These are phyloP conservation scores for Micrasema longulum DNA, from an alignment of 1,140 invertebrate species.

Conservation along the genomic window DNA sequence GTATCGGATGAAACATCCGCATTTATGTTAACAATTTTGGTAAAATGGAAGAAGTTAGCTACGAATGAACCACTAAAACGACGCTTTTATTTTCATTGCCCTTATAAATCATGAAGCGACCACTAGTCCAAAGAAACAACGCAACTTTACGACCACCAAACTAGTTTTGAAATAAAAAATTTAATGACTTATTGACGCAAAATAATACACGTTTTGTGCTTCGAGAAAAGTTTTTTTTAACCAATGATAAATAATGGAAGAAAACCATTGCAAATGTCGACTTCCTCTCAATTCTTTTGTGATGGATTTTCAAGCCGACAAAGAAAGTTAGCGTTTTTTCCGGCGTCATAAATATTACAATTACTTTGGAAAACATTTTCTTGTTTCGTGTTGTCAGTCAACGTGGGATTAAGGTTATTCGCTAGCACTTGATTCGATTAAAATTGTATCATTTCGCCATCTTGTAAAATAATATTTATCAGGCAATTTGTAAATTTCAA, in stretches of 20 bases:
- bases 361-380: no score
- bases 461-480: no score
- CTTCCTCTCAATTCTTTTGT: no score
- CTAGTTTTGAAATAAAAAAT: conserved; percentile 21
- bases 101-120: conserved; percentile 44
- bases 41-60: conserved; percentile 28
- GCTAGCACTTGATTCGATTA: background rate
- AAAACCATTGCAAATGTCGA: no score
- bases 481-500: no score
- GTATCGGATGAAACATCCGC: background rate
- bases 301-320: no score
- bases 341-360: no score
- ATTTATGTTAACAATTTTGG: background rate
- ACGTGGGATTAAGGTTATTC: no score
- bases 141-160: conserved; percentile 36
- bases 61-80: conserved; percentile 45
- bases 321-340: no score
- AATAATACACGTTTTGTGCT: conserved; percentile 15
- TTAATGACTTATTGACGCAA: conserved; percentile 26
- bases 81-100: conserved; percentile 50
- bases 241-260: no score
- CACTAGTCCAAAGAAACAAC: conserved; percentile 7
- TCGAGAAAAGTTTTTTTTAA: background rate
- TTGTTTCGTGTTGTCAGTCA: no score
- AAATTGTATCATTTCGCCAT: background rate